phyloP scores from a whole-genome alignment of 2,888 invertebrate species.

The Graphium colonna region DNA sequence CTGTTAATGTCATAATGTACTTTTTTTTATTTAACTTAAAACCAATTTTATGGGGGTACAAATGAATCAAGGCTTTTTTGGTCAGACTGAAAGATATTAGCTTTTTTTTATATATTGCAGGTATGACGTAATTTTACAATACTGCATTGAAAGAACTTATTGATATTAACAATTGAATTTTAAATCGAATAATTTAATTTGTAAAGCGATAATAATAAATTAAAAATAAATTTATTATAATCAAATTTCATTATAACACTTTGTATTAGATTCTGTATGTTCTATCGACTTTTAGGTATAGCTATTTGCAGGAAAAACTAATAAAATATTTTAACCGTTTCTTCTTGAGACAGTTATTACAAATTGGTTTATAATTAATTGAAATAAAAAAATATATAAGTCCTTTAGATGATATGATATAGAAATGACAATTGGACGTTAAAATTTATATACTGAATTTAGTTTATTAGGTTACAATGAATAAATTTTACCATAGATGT shows the following conservation, averaged over 20 bases:
- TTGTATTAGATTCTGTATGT: background rate
- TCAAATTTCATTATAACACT: background rate
- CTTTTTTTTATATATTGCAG: constrained; percentile 9
- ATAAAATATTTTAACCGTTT: background rate
- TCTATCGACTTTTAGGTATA: background rate
- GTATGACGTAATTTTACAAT: constrained; percentile 19
- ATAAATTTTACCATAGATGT: no score
- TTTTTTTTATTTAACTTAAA: background rate
- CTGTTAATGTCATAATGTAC: background rate
- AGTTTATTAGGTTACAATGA: no score
- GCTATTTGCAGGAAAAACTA: background rate
- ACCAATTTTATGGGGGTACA: background rate
- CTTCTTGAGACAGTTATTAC: no score
- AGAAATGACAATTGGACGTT: no score
- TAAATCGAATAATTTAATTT: no score
- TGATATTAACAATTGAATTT: no score
- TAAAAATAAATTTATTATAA: no score
- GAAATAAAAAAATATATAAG: no score
- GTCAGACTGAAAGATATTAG: background rate
- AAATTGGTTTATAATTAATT: no score
- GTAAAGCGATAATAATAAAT: no score
- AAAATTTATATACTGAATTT: no score
- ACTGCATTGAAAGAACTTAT: constrained; percentile 5
- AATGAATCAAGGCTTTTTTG: background rate
- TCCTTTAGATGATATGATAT: no score